Evolutionary conservation across 2,797 vertebrate species (phyloP), one percentile per base, ranked within the genome.

Genomic region (Apogon talboti): DNA sequence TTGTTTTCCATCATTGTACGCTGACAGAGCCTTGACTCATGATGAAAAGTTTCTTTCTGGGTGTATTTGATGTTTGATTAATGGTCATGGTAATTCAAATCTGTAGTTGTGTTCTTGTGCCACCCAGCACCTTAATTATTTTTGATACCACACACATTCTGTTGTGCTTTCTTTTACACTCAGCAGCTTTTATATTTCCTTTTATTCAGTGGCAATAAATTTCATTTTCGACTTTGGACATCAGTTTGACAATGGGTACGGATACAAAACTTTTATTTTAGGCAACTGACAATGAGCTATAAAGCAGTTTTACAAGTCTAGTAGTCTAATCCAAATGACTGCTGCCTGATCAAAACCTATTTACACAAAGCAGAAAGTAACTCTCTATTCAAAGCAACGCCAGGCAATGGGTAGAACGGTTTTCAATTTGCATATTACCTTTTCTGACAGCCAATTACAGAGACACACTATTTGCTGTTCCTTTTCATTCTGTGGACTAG

Each of bases 1-100:
- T 92, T 92, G 89, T 91, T 88, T 92, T 84, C 75, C 71, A 77
- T 90, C 76, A 90, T 78, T 84, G 78, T 84, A 71, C 83, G 76
- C 79, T 90, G 90, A 90, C 86, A 86, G 83, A 82, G 79, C 48
- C 48, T 76, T 76, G 77, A 76, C 79, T 81, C 50, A 76, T 64
- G 75, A 66, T 75, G 53, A 76, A 74, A 78, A 83, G 64, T 71
- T 69, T 69, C 69, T 64, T 63, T 78, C 49, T 61, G 71, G 56
- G 70, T 76, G 74, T 81, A 65, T 70, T 66, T 74, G 71, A 76
- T 76, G 69, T 61, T 38, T 49, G 54, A 78, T 84, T 82, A 87
- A 69, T 78, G 66, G 69, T 74, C 67, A 63, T 56, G 47, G 69
- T 68, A 79, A 66, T 82, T 89, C 51, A 85, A 74, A 83, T 48